phyloP scores from a whole-genome alignment of 2,113 vertebrate species.

The Lichenostomus cassidix region DNA sequence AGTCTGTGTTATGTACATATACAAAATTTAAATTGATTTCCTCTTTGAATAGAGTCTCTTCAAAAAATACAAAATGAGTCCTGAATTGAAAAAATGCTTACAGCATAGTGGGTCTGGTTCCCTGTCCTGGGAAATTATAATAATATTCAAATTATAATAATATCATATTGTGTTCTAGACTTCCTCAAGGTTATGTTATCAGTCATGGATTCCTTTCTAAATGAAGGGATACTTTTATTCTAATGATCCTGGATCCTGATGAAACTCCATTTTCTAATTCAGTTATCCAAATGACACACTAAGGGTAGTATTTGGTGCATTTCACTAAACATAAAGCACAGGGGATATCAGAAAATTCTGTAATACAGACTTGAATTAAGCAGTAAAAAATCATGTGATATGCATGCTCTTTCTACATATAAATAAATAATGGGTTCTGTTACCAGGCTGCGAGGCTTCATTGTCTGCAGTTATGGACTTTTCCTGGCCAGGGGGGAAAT shows the following conservation, averaged over 20 bases:
- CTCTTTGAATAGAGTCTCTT: not conserved
- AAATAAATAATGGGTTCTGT: slow-evolving; percentile 10
- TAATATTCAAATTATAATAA: not conserved
- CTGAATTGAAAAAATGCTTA: not conserved
- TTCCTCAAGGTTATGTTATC: not conserved
- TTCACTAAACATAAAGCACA: not conserved
- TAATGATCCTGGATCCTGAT: not conserved
- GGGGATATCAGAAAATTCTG: not conserved
- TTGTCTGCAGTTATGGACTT: not conserved
- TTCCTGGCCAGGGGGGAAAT: not conserved
- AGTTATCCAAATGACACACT: not conserved
- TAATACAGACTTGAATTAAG: not conserved
- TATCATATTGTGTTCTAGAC: not conserved
- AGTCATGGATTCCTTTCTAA: not conserved
- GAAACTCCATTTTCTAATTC: not conserved
- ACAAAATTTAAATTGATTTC: not conserved
- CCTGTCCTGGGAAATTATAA: not conserved
- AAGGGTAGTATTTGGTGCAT: not conserved
- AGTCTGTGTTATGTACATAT: not conserved
- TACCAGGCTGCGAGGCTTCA: slow-evolving; percentile 1
- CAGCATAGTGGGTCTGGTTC: not conserved
- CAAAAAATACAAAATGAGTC: not conserved
- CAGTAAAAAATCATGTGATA: not conserved
- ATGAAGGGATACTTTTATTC: not conserved
- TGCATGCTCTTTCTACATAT: not conserved